Base-by-base conservation (phyloP, 2,888 invertebrate species). In the Tachina fera region DNA sequence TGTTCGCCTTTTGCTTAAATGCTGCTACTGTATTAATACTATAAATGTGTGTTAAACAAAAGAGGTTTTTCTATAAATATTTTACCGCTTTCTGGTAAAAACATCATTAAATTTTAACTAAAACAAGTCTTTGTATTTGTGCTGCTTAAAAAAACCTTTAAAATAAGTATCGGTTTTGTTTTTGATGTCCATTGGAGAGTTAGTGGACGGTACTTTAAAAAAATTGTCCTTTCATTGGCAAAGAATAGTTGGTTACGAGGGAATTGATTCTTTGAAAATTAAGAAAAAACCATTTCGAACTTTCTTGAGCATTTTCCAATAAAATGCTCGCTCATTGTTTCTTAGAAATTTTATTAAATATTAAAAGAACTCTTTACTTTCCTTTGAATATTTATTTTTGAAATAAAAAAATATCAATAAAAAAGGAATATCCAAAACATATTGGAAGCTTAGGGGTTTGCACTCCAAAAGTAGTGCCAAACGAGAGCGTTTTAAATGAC, bases 41-140 rank as follows among this genome's bases (percentile, higher is more conserved):
- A n/a, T 10, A 9, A 16, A 11, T 49, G 9, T 31, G n/a, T 49
- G 10, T 8, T 13, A 39, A 53, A 70, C 61, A 61, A 60, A 16
- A 81, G 60, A 75, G 74, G 58, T 56, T 72, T 86, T 83, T 53
- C 22, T 39, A 56, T 86, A 83, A 86, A 86, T 86, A 86, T 86
- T 86, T 86, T 61, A 72, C 76, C 72, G 72, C 63, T 83, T 80
- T 83, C 80, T 83, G 86, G 86, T 80, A 60, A 72, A 78, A 86
- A 86, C 76, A 86, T 86, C 67, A 83, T 86, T 86, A 86, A 71
- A 67, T 53, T 71, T 79, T 79, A 71, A 45, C 75, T 86, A 67
- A 82, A 86, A 79, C 70, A 82, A 39, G 31, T 39, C 53, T 19
- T 65, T 76, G 60, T 56, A 9, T 65, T 51, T 47, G 31, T 43